Evolutionary conservation across 2,113 vertebrate species (phyloP), one percentile per base, ranked within the genome.

Genomic region (Mesitornis unicolor): DNA sequence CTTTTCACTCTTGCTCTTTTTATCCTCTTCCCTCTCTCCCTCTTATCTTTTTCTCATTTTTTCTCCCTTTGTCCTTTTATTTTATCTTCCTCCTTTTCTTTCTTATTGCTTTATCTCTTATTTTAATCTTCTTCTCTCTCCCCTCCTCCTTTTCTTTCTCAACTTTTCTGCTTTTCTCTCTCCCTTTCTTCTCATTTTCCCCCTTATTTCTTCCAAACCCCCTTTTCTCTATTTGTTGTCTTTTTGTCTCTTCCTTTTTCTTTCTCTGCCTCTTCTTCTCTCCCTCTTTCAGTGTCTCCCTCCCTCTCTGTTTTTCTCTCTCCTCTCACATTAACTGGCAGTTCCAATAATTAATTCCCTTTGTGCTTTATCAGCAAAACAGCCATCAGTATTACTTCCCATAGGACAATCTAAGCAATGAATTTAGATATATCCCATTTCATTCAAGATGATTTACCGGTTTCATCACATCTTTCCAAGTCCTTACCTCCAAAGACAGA

Each of bases 401-500:
- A 21, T 5, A 76, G 63, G 10, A 71, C 28, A 79, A 18, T 9
- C 7, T 68, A 33, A 76, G 38, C 33, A 60, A 64, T 64, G 3
- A 48, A 33, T 91, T 80, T 74, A 33, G 59, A 16, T 54, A 25
- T 11, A 67, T 45, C 20, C 40, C 14, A 4, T 83, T 85, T 79
- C 10, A 53, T 67, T 84, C 56, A 20, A 31, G 25, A 11, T 35
- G 17, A 42, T 16, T 69, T 31, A n/a, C 31, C 71, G 29, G 19
- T 45, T 87, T 81, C 40, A 84, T n/a, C 33, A 21, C 28, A 35
- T 47, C 26, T 74, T 75, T 84, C 19, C 28, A 78, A 64, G 48
- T 29, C n/a, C 86, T 97, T 88, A 99, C 99, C 98, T 97, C 99
- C 98, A 98, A 99, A 99, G 69, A 98, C 35, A 0, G 97, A 98